Conservation (phyloP, 2,113 vertebrate species). For the Sterna hirundo region DNA sequence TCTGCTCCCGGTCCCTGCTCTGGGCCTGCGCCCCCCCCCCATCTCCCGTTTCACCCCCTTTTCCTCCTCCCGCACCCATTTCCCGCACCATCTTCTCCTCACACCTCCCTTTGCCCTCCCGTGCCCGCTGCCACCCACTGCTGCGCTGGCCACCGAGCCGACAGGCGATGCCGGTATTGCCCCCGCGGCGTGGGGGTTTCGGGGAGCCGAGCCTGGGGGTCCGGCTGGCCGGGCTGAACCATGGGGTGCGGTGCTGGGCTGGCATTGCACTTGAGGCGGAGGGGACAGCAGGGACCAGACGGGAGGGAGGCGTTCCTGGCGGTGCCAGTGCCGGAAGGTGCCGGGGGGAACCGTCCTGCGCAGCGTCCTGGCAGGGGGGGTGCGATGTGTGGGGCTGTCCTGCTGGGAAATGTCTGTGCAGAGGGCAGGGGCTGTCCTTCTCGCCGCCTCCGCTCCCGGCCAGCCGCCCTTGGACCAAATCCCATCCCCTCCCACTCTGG, state of each 20-base stretch:
- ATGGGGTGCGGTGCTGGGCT: neutral
- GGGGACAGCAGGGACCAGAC: neutral
- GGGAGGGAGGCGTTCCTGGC: neutral
- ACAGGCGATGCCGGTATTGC: neutral
- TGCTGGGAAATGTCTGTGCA: conserved; percentile 11
- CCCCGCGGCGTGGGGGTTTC: fast-evolving
- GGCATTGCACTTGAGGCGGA: neutral
- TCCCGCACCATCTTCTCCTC: neutral
- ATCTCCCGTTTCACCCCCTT: neutral
- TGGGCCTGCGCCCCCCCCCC: neutral
- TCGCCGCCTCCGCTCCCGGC: neutral
- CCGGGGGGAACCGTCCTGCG: fast-evolving
- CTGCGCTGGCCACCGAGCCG: neutral
- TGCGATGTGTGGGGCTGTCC: neutral
- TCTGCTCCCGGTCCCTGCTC: neutral
- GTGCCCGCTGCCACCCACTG: fast-evolving
- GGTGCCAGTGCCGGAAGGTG: neutral
- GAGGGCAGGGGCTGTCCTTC: conserved; percentile 7
- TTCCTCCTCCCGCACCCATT: neutral
- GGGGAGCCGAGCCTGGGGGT: neutral
- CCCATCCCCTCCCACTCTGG: neutral
- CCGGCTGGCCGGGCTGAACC: neutral
- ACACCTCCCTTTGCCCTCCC: neutral
- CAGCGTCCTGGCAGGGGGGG: neutral
- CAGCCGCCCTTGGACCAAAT: neutral